Percentiles rank a stretch among this genome's conserved stretches.
Conservation (phyloP, 2,888 invertebrate species). For the Hypomecis punctinalis region DNA sequence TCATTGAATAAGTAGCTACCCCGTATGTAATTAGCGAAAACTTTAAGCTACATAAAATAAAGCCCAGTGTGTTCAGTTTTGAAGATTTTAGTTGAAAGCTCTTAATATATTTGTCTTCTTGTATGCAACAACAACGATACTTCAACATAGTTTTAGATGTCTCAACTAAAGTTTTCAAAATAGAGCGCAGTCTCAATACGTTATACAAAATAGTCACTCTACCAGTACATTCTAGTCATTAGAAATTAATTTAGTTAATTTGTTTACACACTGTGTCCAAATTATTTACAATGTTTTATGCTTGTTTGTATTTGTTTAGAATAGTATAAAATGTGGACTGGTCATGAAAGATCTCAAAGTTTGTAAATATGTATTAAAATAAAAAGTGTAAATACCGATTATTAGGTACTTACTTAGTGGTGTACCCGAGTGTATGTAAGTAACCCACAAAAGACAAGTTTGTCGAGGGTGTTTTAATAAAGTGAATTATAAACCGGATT, state of each 20-base stretch:
- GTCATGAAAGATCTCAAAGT: conserved; percentile 46
- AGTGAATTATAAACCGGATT: conserved; percentile 68
- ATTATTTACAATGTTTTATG: not conserved
- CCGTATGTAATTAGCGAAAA: conserved; percentile 10
- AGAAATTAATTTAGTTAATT: not conserved
- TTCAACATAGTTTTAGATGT: too few relatives aligned
- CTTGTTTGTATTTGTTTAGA: conserved; percentile 23
- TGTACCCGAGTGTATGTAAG: conserved; percentile 74
- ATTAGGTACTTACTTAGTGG: conserved; percentile 61
- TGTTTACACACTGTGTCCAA: not conserved
- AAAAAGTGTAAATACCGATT: conserved; percentile 67
- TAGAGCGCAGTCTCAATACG: not conserved
- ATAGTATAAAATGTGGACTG: conserved; percentile 43
- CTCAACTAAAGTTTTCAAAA: too few relatives aligned
- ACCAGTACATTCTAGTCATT: conserved; percentile 2
- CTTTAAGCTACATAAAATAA: not conserved
- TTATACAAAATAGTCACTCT: conserved; percentile 1
- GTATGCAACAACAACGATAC: too few relatives aligned
- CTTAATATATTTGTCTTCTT: too few relatives aligned
- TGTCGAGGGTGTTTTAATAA: conserved; percentile 83
- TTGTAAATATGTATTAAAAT: conserved; percentile 65
- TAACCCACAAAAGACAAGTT: conserved; percentile 59
- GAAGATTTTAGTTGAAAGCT: too few relatives aligned
- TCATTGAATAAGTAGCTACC: conserved; percentile 32
- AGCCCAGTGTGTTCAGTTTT: not conserved